Conservation (phyloP, 2,113 vertebrate species). For the Capricornis sumatraensis region DNA sequence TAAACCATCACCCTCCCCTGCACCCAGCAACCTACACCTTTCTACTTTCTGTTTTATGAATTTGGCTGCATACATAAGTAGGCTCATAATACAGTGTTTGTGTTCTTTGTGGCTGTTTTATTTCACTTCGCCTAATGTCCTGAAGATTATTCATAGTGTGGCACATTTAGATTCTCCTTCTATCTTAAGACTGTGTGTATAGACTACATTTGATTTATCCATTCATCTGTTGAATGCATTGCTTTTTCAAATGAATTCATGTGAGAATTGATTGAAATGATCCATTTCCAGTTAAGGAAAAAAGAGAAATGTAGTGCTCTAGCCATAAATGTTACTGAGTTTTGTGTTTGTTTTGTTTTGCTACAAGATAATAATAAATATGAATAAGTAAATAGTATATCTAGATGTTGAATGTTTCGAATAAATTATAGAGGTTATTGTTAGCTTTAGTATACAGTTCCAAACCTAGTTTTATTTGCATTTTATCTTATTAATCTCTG, state of each 20-base stretch:
- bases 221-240: not conserved
- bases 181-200: not conserved
- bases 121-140: not conserved
- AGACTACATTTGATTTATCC: not conserved
- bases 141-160: not conserved
- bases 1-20: not conserved
- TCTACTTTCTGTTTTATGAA: not conserved
- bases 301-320: not conserved
- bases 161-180: not conserved
- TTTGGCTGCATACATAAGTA: not conserved
- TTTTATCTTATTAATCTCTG: not conserved
- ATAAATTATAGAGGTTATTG: not conserved
- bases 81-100: not conserved
- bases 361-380: not conserved
- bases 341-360: not conserved
- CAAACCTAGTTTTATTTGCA: not conserved
- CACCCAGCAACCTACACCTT: not conserved
- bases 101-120: not conserved
- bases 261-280: not conserved
- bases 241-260: not conserved
- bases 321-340: not conserved
- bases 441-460: not conserved
- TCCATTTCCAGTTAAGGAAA: not conserved
- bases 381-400: not conserved
- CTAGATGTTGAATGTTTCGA: not conserved